Evolutionary conservation across 2,113 vertebrate species (phyloP).

Genomic region (Dasyornis broadbenti): DNA sequence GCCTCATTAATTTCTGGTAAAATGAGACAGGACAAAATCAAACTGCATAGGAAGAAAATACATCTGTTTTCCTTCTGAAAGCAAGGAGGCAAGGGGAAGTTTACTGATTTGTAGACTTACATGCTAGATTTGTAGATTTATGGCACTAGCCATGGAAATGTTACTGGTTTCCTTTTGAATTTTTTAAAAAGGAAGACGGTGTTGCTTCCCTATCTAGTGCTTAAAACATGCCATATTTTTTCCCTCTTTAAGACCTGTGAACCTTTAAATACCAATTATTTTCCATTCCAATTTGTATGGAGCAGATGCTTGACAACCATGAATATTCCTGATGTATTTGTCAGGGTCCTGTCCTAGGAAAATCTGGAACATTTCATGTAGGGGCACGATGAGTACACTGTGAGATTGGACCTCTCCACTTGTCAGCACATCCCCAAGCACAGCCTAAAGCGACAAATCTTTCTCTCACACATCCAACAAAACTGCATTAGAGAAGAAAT

Average conservation of each 20-base stretch:
- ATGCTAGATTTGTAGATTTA: not conserved
- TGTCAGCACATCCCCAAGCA: not conserved
- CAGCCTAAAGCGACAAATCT: not conserved
- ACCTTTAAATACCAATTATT: not conserved
- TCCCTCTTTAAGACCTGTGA: not conserved
- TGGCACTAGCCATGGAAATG: not conserved
- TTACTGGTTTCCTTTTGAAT: not conserved
- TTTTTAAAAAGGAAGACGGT: not conserved
- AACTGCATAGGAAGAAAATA: not conserved
- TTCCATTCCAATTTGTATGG: not conserved
- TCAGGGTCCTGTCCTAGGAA: not conserved
- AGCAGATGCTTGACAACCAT: not conserved
- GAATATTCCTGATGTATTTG: not conserved
- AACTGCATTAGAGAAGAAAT: not conserved
- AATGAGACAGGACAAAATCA: not conserved
- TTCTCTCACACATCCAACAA: not conserved
- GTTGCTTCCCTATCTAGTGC: not conserved
- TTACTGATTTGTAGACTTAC: not conserved
- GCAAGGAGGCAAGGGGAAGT: not conserved
- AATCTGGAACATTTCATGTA: not conserved
- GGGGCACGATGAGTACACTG: not conserved
- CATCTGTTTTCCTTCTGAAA: not conserved
- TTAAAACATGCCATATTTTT: not conserved
- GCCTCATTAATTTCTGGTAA: not conserved
- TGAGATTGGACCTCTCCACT: not conserved